Conservation (phyloP, 2,113 vertebrate genomes). For the Calidris pugnax region DNA sequence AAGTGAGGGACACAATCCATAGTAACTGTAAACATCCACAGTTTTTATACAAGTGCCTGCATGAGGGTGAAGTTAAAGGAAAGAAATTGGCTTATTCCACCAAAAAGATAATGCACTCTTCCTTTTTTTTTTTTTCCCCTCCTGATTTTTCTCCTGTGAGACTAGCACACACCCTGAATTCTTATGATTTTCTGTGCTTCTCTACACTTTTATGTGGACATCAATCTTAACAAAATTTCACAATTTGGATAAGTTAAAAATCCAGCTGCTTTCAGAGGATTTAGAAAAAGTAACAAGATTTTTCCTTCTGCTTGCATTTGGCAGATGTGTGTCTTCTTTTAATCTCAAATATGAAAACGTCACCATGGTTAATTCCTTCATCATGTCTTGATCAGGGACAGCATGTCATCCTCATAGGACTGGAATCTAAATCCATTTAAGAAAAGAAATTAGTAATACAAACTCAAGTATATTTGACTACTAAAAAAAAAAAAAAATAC, state of each 20-base stretch:
- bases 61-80: conserved; percentile 4
- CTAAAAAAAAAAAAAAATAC: not conserved
- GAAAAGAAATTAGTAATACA: not conserved
- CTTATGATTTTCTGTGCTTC: not conserved
- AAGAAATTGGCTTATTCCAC: conserved; percentile 2
- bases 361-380: conserved; percentile 16
- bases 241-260: conserved; percentile 26
- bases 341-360: conserved; percentile 1
- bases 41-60: conserved; percentile 24
- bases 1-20: not conserved
- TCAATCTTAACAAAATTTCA: conserved; percentile 22
- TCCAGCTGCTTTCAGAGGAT: conserved; percentile 52
- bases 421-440: not conserved
- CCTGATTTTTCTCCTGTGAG: not conserved
- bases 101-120: not conserved
- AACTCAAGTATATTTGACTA: not conserved
- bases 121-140: not conserved
- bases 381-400: not conserved
- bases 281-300: conserved; percentile 44
- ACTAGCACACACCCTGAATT: not conserved
- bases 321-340: not conserved
- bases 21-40: conserved; percentile 31
- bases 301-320: conserved; percentile 24
- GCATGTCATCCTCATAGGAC: not conserved
- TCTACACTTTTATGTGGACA: not conserved